Evolutionary conservation across 2,113 vertebrate species (phyloP), one percentile per base, ranked within the genome.

Genomic region (Odontophorus gujanensis): DNA sequence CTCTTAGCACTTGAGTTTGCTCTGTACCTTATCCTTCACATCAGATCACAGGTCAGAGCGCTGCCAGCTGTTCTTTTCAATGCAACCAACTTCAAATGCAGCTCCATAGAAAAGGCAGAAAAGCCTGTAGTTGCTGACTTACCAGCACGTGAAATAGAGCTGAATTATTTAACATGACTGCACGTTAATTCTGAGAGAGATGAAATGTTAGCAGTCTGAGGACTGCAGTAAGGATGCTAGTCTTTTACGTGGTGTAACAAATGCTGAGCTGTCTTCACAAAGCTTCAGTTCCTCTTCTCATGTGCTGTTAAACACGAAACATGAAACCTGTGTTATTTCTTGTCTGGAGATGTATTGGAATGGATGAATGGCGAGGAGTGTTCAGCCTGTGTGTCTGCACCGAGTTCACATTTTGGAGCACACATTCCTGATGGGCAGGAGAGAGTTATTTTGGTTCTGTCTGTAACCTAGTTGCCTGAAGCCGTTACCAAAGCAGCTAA

Each of bases 241-340:
- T 81, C n/a, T 86, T 28, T 36, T 32, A 38, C 0, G 0, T 40
- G 48, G 7, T 36, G 4, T 3, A 62, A 17, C 28, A 61, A 20
- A n/a, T 15, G 4, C 12, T 5, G 1, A 0, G 5, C 12, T 61
- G 11, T 4, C 0, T 21, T 8, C 24, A 81, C 51, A 55, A 42
- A 3, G 9, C 61, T 86, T 75, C 28, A 34, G 0, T 62, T 86
- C 16, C 18, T 78, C 42, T 3, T 53, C 16, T 26, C 38, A 38
- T n/a, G 81, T 17, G 16, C 13, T 58, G 12, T 25, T 92, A 21
- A 73, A 81, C 71, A 32, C 22, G 4, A 76, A 38, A 43, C 36
- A 10, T 6, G 42, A 73, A 18, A 42, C 80, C 40, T 59, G 5
- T 8, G 7, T 57, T 80, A 43, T 47, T 83, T 73, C 28, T 61